Base-by-base conservation (phyloP, 2,888 invertebrate genomes). In the Acanthosepion esculentum region DNA sequence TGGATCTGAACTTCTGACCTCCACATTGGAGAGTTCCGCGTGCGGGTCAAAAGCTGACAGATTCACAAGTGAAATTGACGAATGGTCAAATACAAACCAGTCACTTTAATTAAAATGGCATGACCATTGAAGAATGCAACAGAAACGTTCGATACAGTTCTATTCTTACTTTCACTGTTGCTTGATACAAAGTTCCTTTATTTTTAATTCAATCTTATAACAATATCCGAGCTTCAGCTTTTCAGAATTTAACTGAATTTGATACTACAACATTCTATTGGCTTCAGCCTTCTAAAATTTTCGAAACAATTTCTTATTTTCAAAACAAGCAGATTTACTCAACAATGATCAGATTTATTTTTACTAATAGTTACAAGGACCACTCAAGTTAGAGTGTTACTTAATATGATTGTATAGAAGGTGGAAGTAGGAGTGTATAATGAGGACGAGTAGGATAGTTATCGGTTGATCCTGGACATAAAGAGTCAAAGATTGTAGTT, bases 41-140 rank as follows among this genome's bases (percentile, higher is more conserved):
- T 78, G 12, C 78, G 78, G 78, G 78, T 78, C 78, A 78, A 78
- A n/a, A 33, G 78, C 78, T 78, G 78, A 78, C 78, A 78, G 78
- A 78, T 78, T 78, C 78, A 15, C n/a, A n/a, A 78, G 78, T n/a
- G 78, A 78, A 78, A n/a, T 78, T 78, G 78, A 78, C 78, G 78
- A 78, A 78, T n/a, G 78, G 15, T 15, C 78, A 78, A 78, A 78
- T 78, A 78, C 78, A 78, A 78, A 78, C 78, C 15, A 78, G 15
- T 78, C 18, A n/a, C n/a, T 78, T 78, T 78, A 78, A 78, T 78
- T 78, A 78, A 78, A 78, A 78, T 78, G n/a, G 78, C 78, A 33
- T 15, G 12, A 12, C 78, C 18, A 10, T 78, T 78, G 78, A 33
- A 29, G 78, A 29, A 78, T n/a, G 2, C 78, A 26, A 8, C 23